Conservation (phyloP, 2,113 vertebrate species). For the Dryoscopus gambensis region DNA sequence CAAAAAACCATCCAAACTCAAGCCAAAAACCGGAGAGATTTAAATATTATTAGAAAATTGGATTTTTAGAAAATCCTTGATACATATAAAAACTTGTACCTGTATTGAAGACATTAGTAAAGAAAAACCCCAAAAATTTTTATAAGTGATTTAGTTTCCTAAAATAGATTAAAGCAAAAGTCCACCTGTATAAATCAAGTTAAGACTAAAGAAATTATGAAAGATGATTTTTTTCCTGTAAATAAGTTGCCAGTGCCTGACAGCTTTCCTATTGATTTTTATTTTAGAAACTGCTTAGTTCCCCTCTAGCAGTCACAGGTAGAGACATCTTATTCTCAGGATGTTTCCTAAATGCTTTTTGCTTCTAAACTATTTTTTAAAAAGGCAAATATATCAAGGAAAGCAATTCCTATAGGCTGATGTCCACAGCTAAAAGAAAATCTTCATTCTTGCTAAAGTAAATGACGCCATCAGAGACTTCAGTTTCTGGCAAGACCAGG, state of each 20-base stretch:
- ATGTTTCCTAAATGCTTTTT: neutral
- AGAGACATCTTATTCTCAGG: neutral
- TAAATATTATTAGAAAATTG: neutral
- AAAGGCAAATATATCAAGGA: neutral
- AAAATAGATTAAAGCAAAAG: neutral
- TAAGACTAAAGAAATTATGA: neutral
- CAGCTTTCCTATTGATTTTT: neutral
- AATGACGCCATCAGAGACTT: neutral
- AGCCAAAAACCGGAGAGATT: neutral
- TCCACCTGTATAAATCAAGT: neutral
- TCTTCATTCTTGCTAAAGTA: neutral
- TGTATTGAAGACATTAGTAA: neutral
- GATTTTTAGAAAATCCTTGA: neutral
- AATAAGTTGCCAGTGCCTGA: neutral
- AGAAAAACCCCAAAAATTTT: neutral
- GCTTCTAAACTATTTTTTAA: neutral
- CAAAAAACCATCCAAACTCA: neutral
- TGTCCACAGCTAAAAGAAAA: neutral
- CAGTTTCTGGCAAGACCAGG: neutral
- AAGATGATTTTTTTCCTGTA: neutral
- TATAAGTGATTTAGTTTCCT: neutral
- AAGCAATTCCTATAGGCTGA: neutral
- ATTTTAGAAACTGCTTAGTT: neutral
- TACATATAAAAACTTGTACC: neutral
- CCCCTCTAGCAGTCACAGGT: neutral